Conservation (phyloP, 1,140 invertebrate genomes). For the Pseudomyrmex sp. region DNA sequence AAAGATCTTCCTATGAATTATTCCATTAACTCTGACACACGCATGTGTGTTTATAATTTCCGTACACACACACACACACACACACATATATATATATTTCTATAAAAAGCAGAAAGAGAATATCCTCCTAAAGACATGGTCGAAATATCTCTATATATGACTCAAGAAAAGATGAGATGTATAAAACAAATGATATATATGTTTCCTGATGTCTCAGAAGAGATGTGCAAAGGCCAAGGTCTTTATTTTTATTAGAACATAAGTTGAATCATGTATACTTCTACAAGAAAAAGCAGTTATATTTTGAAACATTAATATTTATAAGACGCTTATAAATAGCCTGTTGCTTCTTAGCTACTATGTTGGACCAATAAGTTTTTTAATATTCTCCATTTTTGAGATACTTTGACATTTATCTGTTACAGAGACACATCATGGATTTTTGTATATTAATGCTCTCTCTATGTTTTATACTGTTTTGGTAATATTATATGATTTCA, state of each 20-base stretch:
- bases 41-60: slow-evolving; percentile 31
- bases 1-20: slow-evolving; percentile 59
- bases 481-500: background rate
- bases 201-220: too few relatives aligned
- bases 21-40: slow-evolving; percentile 1
- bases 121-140: slow-evolving; percentile 5
- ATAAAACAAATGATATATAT: background rate
- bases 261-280: background rate
- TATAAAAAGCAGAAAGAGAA: slow-evolving; percentile 13
- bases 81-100: slow-evolving; percentile 41
- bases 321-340: background rate
- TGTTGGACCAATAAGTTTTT: too few relatives aligned
- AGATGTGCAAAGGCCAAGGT: background rate
- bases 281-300: background rate
- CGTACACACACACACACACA: background rate
- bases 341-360: background rate
- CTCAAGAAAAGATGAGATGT: background rate
- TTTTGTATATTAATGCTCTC: background rate
- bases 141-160: background rate
- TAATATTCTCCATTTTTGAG: too few relatives aligned
- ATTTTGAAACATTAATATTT: background rate
- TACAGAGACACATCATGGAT: too few relatives aligned
- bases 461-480: slow-evolving; percentile 10
- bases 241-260: background rate
- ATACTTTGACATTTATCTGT: too few relatives aligned